Evolutionary conservation across 1,140 invertebrate genomes (phyloP).

Genomic region (Scaptomyza graminum): DNA sequence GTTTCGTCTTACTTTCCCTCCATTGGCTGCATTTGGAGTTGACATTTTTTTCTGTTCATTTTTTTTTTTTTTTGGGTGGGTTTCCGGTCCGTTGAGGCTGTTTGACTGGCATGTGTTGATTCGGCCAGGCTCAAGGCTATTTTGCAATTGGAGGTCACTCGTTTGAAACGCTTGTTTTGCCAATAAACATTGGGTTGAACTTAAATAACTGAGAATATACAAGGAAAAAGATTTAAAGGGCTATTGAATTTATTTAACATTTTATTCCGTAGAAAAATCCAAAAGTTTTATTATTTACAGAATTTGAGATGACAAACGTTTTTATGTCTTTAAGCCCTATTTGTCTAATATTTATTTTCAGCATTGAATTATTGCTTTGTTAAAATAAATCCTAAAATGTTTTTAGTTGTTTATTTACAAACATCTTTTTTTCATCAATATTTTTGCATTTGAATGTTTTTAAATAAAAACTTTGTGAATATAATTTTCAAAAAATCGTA

Average conservation of each 20-base stretch:
- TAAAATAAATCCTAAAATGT: too few species aligned
- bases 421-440: neutral
- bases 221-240: neutral
- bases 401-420: neutral
- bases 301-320: too few species aligned
- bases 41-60: constrained; percentile 5
- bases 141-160: constrained; percentile 28
- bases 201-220: constrained; percentile 6
- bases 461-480: neutral
- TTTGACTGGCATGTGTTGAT: constrained; percentile 27
- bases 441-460: neutral
- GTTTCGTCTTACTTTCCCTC: constrained; percentile 35
- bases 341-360: too few species aligned
- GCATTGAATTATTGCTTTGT: too few species aligned
- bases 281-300: neutral
- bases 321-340: too few species aligned
- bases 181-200: constrained; percentile 24
- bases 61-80: neutral
- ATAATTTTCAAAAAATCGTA: neutral
- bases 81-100: constrained; percentile 34
- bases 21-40: constrained; percentile 44
- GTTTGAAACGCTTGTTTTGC: constrained; percentile 22
- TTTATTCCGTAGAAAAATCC: neutral
- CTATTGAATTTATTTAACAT: neutral
- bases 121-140: constrained; percentile 10